These are phyloP conservation scores for Mormyrops boulengeri DNA, from an alignment of 2,797 vertebrate genomes.

Conservation along the genomic window DNA sequence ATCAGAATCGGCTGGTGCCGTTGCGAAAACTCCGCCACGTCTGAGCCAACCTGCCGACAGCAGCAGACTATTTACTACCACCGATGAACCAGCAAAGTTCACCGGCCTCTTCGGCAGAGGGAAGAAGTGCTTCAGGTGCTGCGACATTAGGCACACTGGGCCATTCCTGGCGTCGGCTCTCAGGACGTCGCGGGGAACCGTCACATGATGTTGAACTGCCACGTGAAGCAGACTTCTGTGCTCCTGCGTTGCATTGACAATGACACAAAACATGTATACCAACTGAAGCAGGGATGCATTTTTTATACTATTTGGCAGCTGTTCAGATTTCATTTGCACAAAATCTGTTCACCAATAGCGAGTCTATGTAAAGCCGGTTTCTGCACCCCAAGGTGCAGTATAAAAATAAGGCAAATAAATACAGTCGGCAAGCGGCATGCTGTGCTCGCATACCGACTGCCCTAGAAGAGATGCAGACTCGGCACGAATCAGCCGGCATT, in stretches of 20 bases:
- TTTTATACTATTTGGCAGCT: neutral
- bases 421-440: neutral
- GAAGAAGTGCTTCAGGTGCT: neutral
- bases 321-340: neutral
- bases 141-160: neutral
- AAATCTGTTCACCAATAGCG: neutral
- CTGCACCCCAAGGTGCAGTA: neutral
- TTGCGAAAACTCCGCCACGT: constrained; percentile 30
- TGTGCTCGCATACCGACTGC: neutral
- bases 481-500: neutral
- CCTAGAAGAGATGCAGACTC: neutral
- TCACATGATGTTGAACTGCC: neutral
- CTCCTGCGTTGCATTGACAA: neutral
- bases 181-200: neutral
- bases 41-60: constrained; percentile 18
- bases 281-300: neutral
- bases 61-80: constrained; percentile 29
- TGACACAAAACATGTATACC: neutral
- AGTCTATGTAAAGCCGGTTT: neutral
- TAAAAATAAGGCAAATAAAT: neutral
- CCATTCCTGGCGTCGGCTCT: neutral
- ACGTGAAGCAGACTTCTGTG: neutral
- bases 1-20: constrained; percentile 21
- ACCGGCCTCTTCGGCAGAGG: constrained; percentile 13
- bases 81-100: constrained; percentile 11